These are phyloP conservation scores for Melanotus villosus DNA, from an alignment of 2,888 invertebrate genomes.

Conservation along the genomic window DNA sequence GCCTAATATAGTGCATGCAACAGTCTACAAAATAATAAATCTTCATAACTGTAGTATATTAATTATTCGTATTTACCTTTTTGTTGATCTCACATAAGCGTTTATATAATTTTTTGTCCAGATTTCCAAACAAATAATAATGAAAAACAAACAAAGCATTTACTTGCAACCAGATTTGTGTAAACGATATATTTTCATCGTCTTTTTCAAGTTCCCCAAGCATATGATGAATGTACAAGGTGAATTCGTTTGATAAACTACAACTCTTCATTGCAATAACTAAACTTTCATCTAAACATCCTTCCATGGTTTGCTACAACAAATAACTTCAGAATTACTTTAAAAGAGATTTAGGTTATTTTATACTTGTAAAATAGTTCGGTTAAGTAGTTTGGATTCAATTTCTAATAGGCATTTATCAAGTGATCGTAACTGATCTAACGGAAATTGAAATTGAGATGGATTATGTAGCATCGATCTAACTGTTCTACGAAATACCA, in stretches of 20 bases:
- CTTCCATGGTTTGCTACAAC: slow-evolving; percentile 61
- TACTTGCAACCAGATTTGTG: slow-evolving; percentile 75
- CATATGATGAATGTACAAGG: slow-evolving; percentile 76
- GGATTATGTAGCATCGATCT: slow-evolving; percentile 78
- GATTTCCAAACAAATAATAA: slow-evolving; percentile 81
- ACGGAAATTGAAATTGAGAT: slow-evolving; percentile 72
- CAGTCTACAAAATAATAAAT: slow-evolving; percentile 76
- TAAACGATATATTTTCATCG: slow-evolving; percentile 70
- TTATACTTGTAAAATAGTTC: slow-evolving; percentile 78
- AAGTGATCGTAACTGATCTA: slow-evolving; percentile 77
- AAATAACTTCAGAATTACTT: neutral
- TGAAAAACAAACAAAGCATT: slow-evolving; percentile 79
- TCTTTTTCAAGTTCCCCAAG: slow-evolving; percentile 76
- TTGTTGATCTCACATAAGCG: slow-evolving; percentile 82
- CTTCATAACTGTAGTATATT: too few species aligned
- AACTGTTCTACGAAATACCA: slow-evolving; percentile 81
- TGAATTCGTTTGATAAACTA: slow-evolving; percentile 75
- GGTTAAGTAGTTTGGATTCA: slow-evolving; percentile 77
- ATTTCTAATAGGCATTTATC: slow-evolving; percentile 80
- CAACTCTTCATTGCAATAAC: slow-evolving; percentile 62
- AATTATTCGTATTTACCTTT: slow-evolving; percentile 71
- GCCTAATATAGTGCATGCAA: slow-evolving; percentile 84
- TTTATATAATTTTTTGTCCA: slow-evolving; percentile 84
- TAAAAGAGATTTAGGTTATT: neutral
- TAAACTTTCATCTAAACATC: slow-evolving; percentile 61